A percentile compares a stretch with the other conserved stretches of the same genome.
These are phyloP conservation scores for Phallusia fumigata DNA, from an alignment of 23 tunicate species.

Conservation along the genomic window DNA sequence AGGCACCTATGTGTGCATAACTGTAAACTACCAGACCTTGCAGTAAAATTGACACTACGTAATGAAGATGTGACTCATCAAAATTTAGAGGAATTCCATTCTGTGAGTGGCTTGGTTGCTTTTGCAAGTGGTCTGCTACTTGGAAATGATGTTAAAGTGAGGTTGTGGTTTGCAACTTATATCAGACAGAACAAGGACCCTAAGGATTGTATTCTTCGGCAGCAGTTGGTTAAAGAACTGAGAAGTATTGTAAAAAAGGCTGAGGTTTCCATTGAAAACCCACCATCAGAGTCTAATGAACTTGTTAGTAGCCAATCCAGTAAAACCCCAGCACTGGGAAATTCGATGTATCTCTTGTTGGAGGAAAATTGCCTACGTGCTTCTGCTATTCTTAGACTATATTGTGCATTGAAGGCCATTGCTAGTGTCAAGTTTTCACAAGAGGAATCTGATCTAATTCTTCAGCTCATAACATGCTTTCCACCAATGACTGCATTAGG, in stretches of 20 bases:
- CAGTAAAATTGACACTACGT: slow-evolving; percentile 53
- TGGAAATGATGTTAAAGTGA: slow-evolving; percentile 71
- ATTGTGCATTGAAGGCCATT: slow-evolving; percentile 81
- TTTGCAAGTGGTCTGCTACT: slow-evolving; percentile 85
- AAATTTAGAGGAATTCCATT: neutral
- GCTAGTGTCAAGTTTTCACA: slow-evolving; percentile 64
- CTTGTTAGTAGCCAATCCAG: slow-evolving; percentile 2
- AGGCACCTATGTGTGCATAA: slow-evolving; percentile 53
- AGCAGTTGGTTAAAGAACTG: slow-evolving; percentile 54
- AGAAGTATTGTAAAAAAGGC: slow-evolving; percentile 47
- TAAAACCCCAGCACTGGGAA: neutral
- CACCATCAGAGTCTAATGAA: neutral
- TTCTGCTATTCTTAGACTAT: slow-evolving; percentile 66
- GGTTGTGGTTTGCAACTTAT: slow-evolving; percentile 82
- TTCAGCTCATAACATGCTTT: slow-evolving; percentile 74
- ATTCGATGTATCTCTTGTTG: slow-evolving; percentile 43
- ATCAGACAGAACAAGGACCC: slow-evolving; percentile 52
- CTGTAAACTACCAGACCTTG: slow-evolving; percentile 74
- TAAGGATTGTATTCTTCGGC: slow-evolving; percentile 31
- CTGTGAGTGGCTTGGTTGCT: slow-evolving; percentile 63
- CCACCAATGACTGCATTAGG: slow-evolving; percentile 90
- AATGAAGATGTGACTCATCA: neutral
- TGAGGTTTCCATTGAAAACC: slow-evolving; percentile 28
- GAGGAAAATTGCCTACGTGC: slow-evolving; percentile 87
- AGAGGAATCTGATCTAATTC: slow-evolving; percentile 73